Evolutionary conservation across 1,140 invertebrate genomes (phyloP).

Genomic region (Akabosia matsudoensis): DNA sequence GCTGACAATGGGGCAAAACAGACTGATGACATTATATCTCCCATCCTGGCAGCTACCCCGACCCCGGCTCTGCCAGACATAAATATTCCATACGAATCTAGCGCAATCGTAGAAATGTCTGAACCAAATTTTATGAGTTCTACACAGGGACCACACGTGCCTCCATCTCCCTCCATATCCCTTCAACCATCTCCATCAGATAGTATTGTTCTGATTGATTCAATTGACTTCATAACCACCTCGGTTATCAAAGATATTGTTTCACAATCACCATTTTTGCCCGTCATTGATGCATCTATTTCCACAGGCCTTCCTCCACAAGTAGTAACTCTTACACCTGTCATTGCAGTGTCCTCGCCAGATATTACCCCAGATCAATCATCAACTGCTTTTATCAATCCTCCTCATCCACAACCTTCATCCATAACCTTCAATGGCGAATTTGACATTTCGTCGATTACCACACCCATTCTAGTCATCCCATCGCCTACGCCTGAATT

Average conservation of each 20-base stretch:
- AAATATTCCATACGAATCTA: background rate
- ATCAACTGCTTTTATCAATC: background rate
- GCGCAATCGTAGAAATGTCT: background rate
- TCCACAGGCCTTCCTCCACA: background rate
- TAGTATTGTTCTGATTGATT: background rate
- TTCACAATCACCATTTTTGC: background rate
- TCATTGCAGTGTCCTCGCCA: background rate
- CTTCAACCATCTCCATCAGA: conserved; percentile 2
- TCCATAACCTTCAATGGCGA: background rate
- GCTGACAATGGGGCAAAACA: background rate
- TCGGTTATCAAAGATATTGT: background rate
- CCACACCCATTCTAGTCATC: background rate
- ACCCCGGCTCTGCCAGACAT: background rate
- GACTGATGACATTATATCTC: background rate
- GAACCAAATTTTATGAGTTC: background rate
- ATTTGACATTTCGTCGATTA: background rate
- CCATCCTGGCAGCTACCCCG: background rate
- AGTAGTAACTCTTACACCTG: background rate
- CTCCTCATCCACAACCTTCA: background rate
- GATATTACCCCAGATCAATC: background rate
- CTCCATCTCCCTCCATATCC: background rate
- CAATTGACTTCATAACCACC: background rate
- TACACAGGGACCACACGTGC: background rate
- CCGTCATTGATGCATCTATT: background rate
- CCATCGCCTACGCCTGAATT: background rate